Evolutionary conservation across 2,113 vertebrate species (phyloP).

Genomic region (Macroglossus sobrinus): DNA sequence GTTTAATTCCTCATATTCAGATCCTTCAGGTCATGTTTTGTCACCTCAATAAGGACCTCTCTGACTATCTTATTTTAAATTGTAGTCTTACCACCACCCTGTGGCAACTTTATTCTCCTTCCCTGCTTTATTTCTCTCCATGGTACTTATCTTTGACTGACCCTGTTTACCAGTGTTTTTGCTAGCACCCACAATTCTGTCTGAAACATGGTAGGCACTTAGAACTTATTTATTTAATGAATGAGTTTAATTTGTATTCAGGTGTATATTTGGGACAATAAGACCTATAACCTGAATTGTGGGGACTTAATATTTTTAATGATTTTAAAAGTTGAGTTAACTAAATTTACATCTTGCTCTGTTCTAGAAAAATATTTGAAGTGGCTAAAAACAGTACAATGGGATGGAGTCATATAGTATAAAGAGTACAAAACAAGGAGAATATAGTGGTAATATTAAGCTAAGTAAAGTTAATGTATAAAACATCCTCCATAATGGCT

Average conservation of each 20-base stretch:
- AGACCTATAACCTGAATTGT: not conserved
- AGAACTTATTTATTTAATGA: not conserved
- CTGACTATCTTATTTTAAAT: not conserved
- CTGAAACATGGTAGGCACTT: not conserved
- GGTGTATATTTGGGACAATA: not conserved
- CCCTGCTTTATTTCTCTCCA: not conserved
- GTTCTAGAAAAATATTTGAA: not conserved
- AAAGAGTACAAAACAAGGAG: not conserved
- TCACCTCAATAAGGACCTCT: not conserved
- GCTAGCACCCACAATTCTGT: not conserved
- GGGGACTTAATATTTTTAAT: slow-evolving; percentile 4
- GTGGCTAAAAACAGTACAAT: not conserved
- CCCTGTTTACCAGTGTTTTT: not conserved
- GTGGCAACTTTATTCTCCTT: not conserved
- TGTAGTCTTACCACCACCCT: not conserved
- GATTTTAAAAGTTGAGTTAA: not conserved
- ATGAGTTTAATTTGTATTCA: slow-evolving; percentile 1
- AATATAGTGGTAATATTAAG: not conserved
- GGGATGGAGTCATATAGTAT: not conserved
- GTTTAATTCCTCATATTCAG: not conserved
- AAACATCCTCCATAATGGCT: not conserved
- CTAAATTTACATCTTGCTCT: slow-evolving; percentile 19
- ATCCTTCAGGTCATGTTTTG: not conserved
- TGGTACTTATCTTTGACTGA: not conserved
- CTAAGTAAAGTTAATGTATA: not conserved